Conservation (phyloP, 2,113 vertebrate genomes). For the Bufo bufo region DNA sequence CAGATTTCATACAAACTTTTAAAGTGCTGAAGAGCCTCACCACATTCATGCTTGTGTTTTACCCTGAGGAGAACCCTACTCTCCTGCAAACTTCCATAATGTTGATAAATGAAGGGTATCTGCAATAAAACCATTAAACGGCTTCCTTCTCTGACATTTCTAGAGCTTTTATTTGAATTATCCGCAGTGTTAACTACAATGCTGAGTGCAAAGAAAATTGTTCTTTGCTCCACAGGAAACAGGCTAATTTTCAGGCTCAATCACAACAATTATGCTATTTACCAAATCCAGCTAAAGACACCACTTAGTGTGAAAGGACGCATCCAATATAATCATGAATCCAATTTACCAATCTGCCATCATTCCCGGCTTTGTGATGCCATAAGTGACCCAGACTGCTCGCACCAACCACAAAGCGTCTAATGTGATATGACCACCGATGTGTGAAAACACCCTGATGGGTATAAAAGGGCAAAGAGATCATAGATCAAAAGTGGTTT, state of each 20-base stretch:
- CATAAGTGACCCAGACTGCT: background rate
- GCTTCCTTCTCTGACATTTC: background rate
- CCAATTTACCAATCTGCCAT: background rate
- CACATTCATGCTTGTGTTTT: background rate
- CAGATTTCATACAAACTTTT: background rate
- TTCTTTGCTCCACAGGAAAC: background rate
- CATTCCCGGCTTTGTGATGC: background rate
- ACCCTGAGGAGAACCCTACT: background rate
- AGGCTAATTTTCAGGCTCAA: background rate
- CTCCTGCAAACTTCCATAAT: background rate
- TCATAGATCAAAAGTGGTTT: background rate
- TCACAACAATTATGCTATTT: slow-evolving; percentile 16
- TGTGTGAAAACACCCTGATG: background rate
- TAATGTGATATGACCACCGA: background rate
- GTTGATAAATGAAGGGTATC: background rate
- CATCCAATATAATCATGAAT: background rate
- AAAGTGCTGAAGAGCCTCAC: background rate
- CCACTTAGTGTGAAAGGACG: background rate
- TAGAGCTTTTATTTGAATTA: background rate
- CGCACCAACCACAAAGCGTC: background rate
- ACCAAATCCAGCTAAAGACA: background rate
- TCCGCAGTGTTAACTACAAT: slow-evolving; percentile 5
- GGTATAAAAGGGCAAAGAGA: background rate
- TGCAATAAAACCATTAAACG: background rate
- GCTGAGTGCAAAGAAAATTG: background rate